Percentiles rank a stretch among this genome's conserved stretches.
These are phyloP conservation scores for Momotus momota DNA, from an alignment of 2,797 vertebrate species.

Conservation along the genomic window DNA sequence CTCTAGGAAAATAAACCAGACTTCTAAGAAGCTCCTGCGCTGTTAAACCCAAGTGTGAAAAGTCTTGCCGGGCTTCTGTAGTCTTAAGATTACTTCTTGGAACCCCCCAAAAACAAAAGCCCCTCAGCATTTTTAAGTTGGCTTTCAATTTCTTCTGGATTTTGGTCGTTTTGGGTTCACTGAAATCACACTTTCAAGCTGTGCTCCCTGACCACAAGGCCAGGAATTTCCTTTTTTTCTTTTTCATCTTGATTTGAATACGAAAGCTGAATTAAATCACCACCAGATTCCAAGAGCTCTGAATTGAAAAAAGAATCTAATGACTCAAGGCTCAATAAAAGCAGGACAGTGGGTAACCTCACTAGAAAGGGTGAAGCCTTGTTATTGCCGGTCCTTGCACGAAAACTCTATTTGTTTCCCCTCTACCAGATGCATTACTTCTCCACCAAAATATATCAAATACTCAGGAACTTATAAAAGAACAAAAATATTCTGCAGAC, in stretches of 20 bases:
- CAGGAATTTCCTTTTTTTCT: not conserved
- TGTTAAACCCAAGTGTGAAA: not conserved
- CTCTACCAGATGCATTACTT: not conserved
- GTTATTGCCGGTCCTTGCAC: not conserved
- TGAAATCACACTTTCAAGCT: not conserved
- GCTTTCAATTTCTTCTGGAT: not conserved
- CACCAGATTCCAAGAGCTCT: not conserved
- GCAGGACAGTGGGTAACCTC: not conserved
- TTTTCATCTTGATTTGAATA: not conserved
- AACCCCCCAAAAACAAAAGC: not conserved
- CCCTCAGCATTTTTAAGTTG: not conserved
- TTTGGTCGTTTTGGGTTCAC: not conserved
- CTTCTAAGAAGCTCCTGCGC: not conserved
- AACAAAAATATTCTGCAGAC: not conserved
- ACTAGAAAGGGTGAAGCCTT: not conserved
- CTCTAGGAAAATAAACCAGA: not conserved
- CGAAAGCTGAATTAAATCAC: not conserved
- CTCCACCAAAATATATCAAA: conserved; percentile 14
- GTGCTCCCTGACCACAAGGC: not conserved
- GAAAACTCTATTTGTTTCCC: not conserved
- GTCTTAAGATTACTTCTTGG: not conserved
- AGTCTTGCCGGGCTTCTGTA: not conserved
- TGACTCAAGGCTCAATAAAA: not conserved
- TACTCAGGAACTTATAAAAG: conserved; percentile 5
- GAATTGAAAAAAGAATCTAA: not conserved